Conservation (phyloP, 2,113 vertebrate species). For the Anolis sagrei region DNA sequence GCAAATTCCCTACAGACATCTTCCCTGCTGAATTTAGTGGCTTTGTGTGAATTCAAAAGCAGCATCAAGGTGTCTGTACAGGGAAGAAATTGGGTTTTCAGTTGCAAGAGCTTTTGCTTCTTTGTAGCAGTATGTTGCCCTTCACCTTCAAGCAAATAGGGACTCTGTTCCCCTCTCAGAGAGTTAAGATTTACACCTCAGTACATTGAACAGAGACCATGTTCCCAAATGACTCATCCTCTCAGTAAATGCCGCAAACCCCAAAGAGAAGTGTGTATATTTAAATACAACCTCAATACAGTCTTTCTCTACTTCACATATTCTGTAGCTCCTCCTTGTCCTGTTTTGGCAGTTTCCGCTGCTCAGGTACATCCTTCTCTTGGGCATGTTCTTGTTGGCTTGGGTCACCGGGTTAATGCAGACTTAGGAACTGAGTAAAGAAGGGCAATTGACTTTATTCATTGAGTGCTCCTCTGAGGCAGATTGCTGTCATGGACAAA, state of each 20-base stretch:
- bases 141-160: no score
- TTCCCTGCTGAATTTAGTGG: no score
- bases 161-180: not conserved
- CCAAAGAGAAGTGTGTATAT: not conserved
- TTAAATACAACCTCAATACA: not conserved
- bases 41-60: no score
- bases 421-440: not conserved
- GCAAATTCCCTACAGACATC: no score
- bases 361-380: not conserved
- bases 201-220: not conserved
- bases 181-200: not conserved
- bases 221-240: not conserved
- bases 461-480: not conserved
- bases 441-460: not conserved
- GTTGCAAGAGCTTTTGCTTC: no score
- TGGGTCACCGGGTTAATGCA: not conserved
- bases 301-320: not conserved
- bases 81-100: no score
- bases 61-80: no score
- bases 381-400: not conserved
- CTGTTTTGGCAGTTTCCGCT: not conserved
- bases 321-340: not conserved
- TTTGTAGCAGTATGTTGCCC: no score
- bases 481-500: not conserved
- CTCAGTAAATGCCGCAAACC: not conserved